A percentile compares a stretch with the other conserved stretches of the same genome.
Evolutionary conservation across 2,797 vertebrate genomes (phyloP).

Genomic region (Coregonus ussuriensis): DNA sequence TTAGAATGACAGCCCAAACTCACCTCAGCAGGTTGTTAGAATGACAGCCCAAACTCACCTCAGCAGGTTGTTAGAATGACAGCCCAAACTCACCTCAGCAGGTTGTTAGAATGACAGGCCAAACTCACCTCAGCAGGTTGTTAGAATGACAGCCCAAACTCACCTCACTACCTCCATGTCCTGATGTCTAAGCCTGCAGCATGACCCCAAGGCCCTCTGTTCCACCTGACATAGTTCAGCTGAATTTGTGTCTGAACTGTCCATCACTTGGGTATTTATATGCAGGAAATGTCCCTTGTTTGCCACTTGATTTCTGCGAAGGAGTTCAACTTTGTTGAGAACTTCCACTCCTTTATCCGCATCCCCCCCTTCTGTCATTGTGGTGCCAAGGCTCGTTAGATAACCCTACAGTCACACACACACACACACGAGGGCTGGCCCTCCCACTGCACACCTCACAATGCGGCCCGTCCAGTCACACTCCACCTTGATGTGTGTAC

Average conservation of each 20-base stretch:
- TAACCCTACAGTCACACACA: background rate
- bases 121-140: background rate
- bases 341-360: constrained; percentile 6
- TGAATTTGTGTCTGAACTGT: background rate
- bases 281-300: background rate
- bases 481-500: constrained; percentile 49
- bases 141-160: background rate
- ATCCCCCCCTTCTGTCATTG: background rate
- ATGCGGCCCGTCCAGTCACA: constrained; percentile 9
- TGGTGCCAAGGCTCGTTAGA: constrained; percentile 13
- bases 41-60: no score
- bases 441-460: constrained; percentile 25
- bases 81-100: no score
- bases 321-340: background rate
- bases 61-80: no score
- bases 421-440: constrained; percentile 29
- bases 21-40: no score
- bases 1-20: no score
- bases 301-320: background rate
- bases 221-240: background rate
- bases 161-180: no score
- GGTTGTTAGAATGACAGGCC: no score
- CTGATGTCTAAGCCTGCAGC: background rate
- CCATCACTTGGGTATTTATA: background rate
- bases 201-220: background rate